Percentiles rank a stretch among this genome's conserved stretches.
phyloP scores from a whole-genome alignment of 2,797 vertebrate species.

The Lepilemur ruficaudatus region DNA sequence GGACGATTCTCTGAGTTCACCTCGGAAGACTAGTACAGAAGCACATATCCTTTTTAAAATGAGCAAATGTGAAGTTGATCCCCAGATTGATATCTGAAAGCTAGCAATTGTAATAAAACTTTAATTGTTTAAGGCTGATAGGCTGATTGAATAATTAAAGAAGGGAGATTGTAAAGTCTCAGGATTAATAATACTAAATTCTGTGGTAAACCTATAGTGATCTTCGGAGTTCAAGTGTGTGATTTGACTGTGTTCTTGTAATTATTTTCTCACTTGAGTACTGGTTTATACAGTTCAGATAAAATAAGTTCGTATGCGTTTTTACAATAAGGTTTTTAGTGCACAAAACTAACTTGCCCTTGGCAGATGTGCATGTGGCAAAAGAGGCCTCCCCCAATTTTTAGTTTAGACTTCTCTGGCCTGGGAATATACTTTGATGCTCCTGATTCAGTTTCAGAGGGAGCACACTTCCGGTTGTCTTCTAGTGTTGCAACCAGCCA shows the following conservation, averaged over 20 bases:
- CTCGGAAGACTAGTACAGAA: neutral
- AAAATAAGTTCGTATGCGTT: neutral
- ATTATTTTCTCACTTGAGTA: neutral
- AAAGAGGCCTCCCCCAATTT: neutral
- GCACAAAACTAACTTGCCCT: neutral
- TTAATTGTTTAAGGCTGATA: conserved; percentile 3
- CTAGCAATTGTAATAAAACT: neutral
- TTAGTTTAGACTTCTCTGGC: neutral
- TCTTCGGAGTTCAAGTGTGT: neutral
- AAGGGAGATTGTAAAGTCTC: neutral
- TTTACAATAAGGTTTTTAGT: neutral
- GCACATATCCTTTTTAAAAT: neutral
- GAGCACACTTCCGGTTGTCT: neutral
- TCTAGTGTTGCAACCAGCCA: neutral
- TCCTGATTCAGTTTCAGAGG: neutral
- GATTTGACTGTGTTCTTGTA: neutral
- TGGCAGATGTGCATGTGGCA: neutral
- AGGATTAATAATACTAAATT: neutral
- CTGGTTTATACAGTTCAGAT: neutral
- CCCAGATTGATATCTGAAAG: neutral
- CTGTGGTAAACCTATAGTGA: neutral
- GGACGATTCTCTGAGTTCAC: neutral
- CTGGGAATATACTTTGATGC: neutral
- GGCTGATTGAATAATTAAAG: conserved; percentile 14
- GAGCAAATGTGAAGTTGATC: neutral